These are phyloP conservation scores for Philopotamus ludificatus DNA, from an alignment of 1,140 invertebrate species.

Conservation along the genomic window DNA sequence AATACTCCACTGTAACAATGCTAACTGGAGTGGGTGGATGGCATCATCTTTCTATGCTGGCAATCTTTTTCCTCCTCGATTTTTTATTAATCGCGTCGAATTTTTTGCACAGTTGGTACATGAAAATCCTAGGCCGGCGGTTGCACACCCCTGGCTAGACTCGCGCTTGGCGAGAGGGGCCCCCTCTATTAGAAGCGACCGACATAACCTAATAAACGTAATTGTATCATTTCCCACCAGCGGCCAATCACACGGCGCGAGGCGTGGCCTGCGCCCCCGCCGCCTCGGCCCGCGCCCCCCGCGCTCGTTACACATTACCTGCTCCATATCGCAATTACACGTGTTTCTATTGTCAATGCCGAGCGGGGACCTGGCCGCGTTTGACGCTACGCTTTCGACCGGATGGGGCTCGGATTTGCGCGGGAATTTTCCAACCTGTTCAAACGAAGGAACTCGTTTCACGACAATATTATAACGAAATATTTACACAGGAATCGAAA, in stretches of 20 bases:
- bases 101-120: too few species aligned
- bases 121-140: not conserved
- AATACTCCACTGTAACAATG: too few species aligned
- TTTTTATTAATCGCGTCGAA: too few species aligned
- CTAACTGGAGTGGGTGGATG: too few species aligned
- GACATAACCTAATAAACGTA: constrained; percentile 32
- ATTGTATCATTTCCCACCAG: constrained; percentile 28
- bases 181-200: constrained; percentile 16
- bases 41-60: too few species aligned
- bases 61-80: too few species aligned
- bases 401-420: too few species aligned
- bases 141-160: not conserved
- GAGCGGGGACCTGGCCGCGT: not conserved
- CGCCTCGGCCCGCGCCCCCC: not conserved
- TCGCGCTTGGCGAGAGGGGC: not conserved
- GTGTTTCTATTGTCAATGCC: not conserved
- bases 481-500: too few species aligned
- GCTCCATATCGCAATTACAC: constrained; percentile 25
- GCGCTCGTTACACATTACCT: not conserved
- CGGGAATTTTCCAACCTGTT: too few species aligned
- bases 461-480: too few species aligned
- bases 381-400: too few species aligned
- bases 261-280: constrained; percentile 21
- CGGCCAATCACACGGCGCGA: constrained; percentile 22
- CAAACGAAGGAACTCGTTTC: too few species aligned